Evolutionary conservation across 1,140 invertebrate genomes (phyloP), one percentile per base, ranked within the genome.

Genomic region (Halyomorpha halys): DNA sequence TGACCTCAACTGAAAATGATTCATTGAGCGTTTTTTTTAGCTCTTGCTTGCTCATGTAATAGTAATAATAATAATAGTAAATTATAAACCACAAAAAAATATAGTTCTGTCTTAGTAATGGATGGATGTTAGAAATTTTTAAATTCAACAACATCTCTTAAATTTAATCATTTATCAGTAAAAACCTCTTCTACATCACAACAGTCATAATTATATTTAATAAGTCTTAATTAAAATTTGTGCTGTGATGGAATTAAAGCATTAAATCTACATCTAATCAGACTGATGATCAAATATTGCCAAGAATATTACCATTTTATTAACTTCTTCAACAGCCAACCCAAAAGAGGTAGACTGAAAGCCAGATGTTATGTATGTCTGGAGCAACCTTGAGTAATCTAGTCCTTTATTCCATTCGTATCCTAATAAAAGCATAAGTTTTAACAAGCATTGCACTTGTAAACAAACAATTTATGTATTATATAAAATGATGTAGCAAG

Each of bases 271-370:
- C 0, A 64, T 45, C n/a, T n/a, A 56, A 16, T 51, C n/a, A 49
- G 44, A 61, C 0, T 56, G 34, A 59, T 30, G 3, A 59, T 0
- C 39, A 59, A 47, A 65, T 27, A 27, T 49, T 54, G 21, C 11
- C 30, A 49, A 16, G 19, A 39, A 53, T 3, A 61, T 19, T 69
- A 97, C 82, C 94, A 98, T 98, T 82, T 83, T 87, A 69, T 91
- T 89, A 56, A 98, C 88, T 83, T 97, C 91, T 61, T 90, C 79
- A 1, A 97, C 86, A 14, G 93, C 92, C 71, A 86, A 77, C 0
- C 90, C 94, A 76, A 98, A 91, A 80, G 89, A 94, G 0, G 94
- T 96, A 1, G 97, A 94, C 82, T 99, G 97, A 75, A 98, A 98
- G 53, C 97, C 97, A 49, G 86, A 90, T 61, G 81, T 79, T 54